Evolutionary conservation across 2,888 invertebrate species (phyloP).

Genomic region (Copidosoma aretas): DNA sequence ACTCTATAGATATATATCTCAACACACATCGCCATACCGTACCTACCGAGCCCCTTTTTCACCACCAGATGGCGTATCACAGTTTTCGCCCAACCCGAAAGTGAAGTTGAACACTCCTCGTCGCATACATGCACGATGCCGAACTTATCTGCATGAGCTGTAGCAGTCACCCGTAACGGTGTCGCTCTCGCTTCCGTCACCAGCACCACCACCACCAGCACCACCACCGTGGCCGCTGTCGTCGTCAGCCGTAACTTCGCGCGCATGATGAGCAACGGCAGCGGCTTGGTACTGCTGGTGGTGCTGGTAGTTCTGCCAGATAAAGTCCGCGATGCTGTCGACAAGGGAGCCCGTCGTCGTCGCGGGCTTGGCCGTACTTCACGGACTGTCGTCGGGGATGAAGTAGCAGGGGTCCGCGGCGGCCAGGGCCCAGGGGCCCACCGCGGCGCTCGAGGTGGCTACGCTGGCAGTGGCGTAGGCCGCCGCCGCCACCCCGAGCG

Average conservation of each 20-base stretch:
- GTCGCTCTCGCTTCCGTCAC: background rate
- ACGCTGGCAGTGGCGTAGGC: conserved; percentile 40
- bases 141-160: too few species aligned
- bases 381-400: conserved; percentile 72
- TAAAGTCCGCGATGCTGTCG: background rate
- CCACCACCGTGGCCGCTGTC: background rate
- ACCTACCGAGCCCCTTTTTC: background rate
- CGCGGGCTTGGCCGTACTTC: conserved; percentile 50
- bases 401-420: conserved; percentile 67
- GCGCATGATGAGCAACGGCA: background rate
- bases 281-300: background rate
- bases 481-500: conserved; percentile 57
- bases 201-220: too few species aligned
- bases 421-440: conserved; percentile 58
- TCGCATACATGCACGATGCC: background rate
- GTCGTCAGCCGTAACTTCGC: background rate
- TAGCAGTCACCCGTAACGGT: too few species aligned
- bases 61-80: conserved; percentile 32
- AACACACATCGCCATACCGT: background rate
- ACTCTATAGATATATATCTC: background rate
- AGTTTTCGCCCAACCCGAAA: conserved; percentile 28
- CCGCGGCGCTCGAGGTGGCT: conserved; percentile 55
- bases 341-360: background rate
- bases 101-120: conserved; percentile 16
- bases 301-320: conserved; percentile 1